Evolutionary conservation across 2,113 vertebrate genomes (phyloP).

Genomic region (Galemys pyrenaicus): DNA sequence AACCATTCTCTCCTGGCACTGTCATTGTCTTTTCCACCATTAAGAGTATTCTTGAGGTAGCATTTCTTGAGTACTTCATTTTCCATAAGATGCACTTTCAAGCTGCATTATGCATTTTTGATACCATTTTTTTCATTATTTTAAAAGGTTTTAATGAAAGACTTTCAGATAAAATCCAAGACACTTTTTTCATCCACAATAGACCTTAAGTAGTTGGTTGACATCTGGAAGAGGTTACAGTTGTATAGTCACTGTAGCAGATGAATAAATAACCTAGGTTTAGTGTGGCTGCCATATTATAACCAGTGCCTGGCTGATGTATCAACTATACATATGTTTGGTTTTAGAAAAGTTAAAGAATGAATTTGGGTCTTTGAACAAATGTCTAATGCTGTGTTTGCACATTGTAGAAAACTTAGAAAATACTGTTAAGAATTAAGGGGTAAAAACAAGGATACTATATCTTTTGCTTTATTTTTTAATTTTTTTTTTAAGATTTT

Average conservation of each 20-base stretch:
- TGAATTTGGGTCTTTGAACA: constrained; percentile 11
- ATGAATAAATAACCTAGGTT: not conserved
- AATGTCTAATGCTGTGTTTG: not conserved
- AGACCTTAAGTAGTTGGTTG: not conserved
- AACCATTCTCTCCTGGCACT: not conserved
- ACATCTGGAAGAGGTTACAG: not conserved
- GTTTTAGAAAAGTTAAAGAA: constrained; percentile 2
- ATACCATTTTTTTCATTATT: not conserved
- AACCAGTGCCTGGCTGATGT: not conserved
- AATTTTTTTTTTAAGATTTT: too few relatives aligned
- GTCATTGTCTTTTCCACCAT: too few relatives aligned
- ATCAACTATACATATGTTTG: not conserved
- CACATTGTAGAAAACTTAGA: not conserved
- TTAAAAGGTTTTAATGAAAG: not conserved
- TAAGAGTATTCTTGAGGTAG: too few relatives aligned
- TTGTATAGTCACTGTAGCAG: not conserved
- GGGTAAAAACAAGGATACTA: not conserved
- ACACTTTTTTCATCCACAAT: not conserved
- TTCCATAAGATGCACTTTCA: not conserved
- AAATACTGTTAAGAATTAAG: not conserved
- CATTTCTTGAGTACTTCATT: not conserved
- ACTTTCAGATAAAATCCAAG: not conserved
- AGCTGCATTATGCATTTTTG: not conserved
- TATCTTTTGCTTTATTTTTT: constrained; percentile 11
- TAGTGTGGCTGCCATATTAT: fast-evolving